Conservation (phyloP, 2,888 invertebrate genomes). For the Erynnis tages region DNA sequence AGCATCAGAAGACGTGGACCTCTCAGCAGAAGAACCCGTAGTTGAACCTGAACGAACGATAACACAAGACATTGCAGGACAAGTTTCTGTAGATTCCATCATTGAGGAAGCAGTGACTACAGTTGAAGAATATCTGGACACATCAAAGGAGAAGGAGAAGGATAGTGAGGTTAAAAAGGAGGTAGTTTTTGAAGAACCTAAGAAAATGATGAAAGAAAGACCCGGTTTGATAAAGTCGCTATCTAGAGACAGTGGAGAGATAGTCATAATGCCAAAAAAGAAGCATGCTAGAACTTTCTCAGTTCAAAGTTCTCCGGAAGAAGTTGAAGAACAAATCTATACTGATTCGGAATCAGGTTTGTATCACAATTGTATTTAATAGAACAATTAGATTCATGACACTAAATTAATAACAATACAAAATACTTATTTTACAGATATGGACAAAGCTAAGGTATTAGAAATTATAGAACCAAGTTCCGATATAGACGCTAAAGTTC, state of each 20-base stretch:
- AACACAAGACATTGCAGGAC: slow-evolving; percentile 53
- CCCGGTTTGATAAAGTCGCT: slow-evolving; percentile 72
- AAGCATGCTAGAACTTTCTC: slow-evolving; percentile 74
- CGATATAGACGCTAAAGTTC: slow-evolving; percentile 63
- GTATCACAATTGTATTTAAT: not conserved
- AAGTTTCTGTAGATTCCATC: slow-evolving; percentile 73
- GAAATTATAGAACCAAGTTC: slow-evolving; percentile 77
- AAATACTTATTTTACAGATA: slow-evolving; percentile 53
- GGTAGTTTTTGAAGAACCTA: slow-evolving; percentile 55
- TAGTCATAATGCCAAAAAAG: slow-evolving; percentile 73
- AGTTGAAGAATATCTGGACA: slow-evolving; percentile 64
- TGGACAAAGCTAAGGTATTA: slow-evolving; percentile 77
- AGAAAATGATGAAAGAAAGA: slow-evolving; percentile 57
- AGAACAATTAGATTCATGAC: not conserved
- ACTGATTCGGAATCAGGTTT: slow-evolving; percentile 78
- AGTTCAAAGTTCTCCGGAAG: slow-evolving; percentile 78
- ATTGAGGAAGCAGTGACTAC: slow-evolving; percentile 73
- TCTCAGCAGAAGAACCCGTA: slow-evolving; percentile 65
- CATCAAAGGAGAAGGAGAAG: slow-evolving; percentile 50
- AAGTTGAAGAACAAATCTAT: slow-evolving; percentile 78
- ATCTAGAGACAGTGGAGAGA: slow-evolving; percentile 73
- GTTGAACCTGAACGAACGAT: slow-evolving; percentile 46
- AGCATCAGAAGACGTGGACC: slow-evolving; percentile 71
- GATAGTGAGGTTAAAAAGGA: slow-evolving; percentile 54
- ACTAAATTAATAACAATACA: not conserved